phyloP scores from a whole-genome alignment of 2,797 vertebrate genomes.

The Hozukius guyotensis region DNA sequence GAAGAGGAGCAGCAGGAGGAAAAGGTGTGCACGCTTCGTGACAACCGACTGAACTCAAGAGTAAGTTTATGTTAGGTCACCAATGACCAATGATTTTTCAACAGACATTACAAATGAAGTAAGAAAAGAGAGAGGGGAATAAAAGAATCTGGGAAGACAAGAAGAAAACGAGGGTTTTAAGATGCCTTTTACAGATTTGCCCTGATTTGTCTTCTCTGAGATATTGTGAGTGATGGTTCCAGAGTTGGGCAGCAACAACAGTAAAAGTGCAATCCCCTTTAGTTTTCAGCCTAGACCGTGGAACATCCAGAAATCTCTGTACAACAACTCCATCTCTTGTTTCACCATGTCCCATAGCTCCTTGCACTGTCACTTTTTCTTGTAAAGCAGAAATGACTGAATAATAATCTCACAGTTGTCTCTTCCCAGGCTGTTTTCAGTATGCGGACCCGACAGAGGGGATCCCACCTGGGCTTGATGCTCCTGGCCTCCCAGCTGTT shows the following conservation, averaged over 20 bases:
- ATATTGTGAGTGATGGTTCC: background rate
- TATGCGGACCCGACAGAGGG: constrained; percentile 85
- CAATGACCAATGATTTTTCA: no score
- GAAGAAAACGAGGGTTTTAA: no score
- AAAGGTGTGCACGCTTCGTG: no score
- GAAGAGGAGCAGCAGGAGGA: no score
- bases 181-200: background rate
- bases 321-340: background rate
- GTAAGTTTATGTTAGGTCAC: no score
- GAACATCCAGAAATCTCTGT: no score
- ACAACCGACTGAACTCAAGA: no score
- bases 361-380: background rate
- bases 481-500: constrained; percentile 89
- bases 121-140: no score
- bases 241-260: background rate
- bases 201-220: no score
- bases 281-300: background rate
- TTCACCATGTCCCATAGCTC: background rate
- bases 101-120: no score
- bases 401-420: background rate
- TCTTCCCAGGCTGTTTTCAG: constrained; percentile 30
- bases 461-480: constrained; percentile 84
- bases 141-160: no score
- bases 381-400: background rate
- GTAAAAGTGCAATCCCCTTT: background rate